Percentiles rank a stretch among this genome's conserved stretches.
Evolutionary conservation across 2,888 invertebrate genomes (phyloP).

Genomic region (Troilus luridus): DNA sequence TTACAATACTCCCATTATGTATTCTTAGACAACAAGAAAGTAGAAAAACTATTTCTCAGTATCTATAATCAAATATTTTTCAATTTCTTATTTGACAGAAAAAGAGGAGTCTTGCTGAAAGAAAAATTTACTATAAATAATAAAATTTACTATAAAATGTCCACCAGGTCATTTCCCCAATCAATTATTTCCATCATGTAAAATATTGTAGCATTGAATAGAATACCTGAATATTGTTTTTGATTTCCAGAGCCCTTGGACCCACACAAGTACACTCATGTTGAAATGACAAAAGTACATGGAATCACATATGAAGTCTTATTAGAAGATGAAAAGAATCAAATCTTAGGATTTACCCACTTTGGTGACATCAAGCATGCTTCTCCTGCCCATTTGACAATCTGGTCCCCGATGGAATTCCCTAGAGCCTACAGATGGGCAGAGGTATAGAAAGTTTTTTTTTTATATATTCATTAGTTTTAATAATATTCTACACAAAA

Average conservation of each 20-base stretch:
- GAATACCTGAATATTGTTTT: background rate
- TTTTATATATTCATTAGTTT: background rate
- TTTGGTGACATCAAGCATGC: conserved; percentile 83
- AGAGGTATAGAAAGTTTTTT: conserved; percentile 72
- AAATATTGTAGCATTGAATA: background rate
- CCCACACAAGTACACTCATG: conserved; percentile 82
- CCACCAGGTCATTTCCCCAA: too few relatives aligned
- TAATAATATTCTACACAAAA: background rate
- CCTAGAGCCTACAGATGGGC: conserved; percentile 81
- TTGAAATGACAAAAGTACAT: conserved; percentile 84
- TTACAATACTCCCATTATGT: too few relatives aligned
- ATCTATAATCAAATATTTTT: too few relatives aligned
- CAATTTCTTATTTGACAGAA: too few relatives aligned
- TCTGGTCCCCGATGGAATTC: conserved; percentile 84
- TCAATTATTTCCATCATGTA: too few relatives aligned
- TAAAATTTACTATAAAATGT: too few relatives aligned
- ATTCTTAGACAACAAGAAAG: too few relatives aligned
- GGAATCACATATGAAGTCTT: conserved; percentile 83
- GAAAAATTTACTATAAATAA: too few relatives aligned
- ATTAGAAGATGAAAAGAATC: conserved; percentile 86
- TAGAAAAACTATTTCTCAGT: too few relatives aligned
- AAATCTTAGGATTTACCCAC: conserved; percentile 84
- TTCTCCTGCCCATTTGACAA: conserved; percentile 81
- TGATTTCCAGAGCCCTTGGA: conserved; percentile 79
- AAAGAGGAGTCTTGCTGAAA: too few relatives aligned